phyloP scores from a whole-genome alignment of 2,797 vertebrate genomes.

The Phylloscopus collybita region DNA sequence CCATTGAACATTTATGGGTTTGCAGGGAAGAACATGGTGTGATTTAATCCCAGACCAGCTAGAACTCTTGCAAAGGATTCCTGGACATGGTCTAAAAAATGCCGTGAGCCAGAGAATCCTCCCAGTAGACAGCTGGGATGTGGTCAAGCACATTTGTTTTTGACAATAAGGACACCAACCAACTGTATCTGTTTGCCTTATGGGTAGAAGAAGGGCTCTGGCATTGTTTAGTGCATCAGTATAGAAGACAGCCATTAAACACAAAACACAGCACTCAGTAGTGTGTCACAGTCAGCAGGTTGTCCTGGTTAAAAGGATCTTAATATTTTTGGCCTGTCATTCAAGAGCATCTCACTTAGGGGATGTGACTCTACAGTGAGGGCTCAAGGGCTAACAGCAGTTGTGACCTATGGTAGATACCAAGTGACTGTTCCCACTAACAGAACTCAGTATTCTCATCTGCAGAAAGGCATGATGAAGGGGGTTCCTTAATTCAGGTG shows the following conservation, averaged over 20 bases:
- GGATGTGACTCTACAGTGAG: background rate
- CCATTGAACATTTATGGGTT: background rate
- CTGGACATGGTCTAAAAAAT: background rate
- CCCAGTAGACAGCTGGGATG: background rate
- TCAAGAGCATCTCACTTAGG: background rate
- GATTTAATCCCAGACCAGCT: background rate
- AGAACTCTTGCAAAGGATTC: background rate
- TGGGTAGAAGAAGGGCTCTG: background rate
- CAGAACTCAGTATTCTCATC: background rate
- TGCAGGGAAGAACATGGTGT: background rate
- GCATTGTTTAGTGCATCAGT: background rate
- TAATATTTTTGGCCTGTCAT: background rate
- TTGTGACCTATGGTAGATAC: background rate
- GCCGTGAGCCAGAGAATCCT: background rate
- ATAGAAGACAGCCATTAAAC: background rate
- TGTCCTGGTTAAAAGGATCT: background rate
- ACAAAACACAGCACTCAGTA: background rate
- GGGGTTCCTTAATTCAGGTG: background rate
- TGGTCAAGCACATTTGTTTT: background rate
- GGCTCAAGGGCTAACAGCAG: background rate
- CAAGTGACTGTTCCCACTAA: background rate
- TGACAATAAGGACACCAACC: background rate
- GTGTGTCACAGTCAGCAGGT: background rate
- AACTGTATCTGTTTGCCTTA: background rate
- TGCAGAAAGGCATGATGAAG: background rate